Percentiles rank a stretch among this genome's conserved stretches.
phyloP scores from a whole-genome alignment of 2,888 invertebrate species.

The Sesia apiformis region DNA sequence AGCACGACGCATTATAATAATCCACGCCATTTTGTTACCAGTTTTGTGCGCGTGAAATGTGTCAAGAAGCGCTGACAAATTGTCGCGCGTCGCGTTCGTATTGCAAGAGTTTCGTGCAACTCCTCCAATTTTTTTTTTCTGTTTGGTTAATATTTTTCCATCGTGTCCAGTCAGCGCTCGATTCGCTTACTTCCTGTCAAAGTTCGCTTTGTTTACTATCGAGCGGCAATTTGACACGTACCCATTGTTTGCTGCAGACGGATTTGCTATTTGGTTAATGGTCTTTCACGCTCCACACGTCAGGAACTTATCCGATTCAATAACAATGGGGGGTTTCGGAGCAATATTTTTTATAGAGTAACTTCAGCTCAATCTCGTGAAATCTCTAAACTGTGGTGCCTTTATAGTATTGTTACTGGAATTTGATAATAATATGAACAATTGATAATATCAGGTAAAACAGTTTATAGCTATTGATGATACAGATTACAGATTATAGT shows the following conservation, averaged over 20 bases:
- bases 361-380: not conserved
- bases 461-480: no score
- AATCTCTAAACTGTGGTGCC: not conserved
- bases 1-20: no score
- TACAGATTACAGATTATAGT: no score
- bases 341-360: no score
- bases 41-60: slow-evolving; percentile 27
- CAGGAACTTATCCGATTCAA: not conserved
- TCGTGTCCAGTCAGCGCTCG: slow-evolving; percentile 42
- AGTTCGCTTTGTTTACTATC: slow-evolving; percentile 34
- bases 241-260: slow-evolving; percentile 22
- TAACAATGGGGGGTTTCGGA: no score
- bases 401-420: not conserved
- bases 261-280: slow-evolving; percentile 33
- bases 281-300: slow-evolving; percentile 9
- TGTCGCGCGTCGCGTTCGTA: slow-evolving; percentile 2
- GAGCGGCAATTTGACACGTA: slow-evolving; percentile 28
- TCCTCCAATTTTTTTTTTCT: not conserved
- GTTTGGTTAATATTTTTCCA: not conserved
- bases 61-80: slow-evolving; percentile 44
- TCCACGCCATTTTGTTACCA: slow-evolving; percentile 29
- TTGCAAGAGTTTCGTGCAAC: not conserved
- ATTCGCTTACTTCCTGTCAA: slow-evolving; percentile 45
- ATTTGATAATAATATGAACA: not conserved
- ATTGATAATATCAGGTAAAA: no score